Evolutionary conservation across 37 sponge, comb jelly and placozoan species (phyloP), one percentile per base, ranked within the genome.

Genomic region (Lycopodina hypogea): DNA sequence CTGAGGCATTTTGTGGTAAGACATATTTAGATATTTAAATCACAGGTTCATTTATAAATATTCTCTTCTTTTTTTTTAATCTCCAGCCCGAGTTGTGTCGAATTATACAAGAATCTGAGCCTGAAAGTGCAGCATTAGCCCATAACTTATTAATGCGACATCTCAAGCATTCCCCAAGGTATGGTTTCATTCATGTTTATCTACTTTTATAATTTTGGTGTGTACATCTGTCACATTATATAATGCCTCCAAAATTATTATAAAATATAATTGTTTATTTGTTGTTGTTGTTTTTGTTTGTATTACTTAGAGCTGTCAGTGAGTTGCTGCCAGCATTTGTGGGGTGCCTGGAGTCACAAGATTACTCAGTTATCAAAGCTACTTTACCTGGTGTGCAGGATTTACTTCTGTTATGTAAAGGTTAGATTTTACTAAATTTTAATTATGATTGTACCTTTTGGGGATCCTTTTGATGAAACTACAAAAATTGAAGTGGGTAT

Each of bases 1-100:
- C 52, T 92, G 11, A 84, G 59, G 55, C 85, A 92, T 45, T 92
- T 92, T 87, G 89, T 92, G 89, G 93, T 92, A 52, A 71, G 88
- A 28, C 7, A 42, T 28, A 12, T 12, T 29, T 60, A 60, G 14
- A 60, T 29, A 60, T 28, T 29, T 60, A 60, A 45, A 12, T 60
- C 4, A 17, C 14, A 17, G 61, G 17, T 12, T 29, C 15, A 23
- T 28, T 4, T 29, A 28, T 7, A n/a, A 17, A 12, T 29, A 60
- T 60, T 60, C 24, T 60, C 3, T 28, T 53, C 9, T 64, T 29
- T 28, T 48, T 53, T 21, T 40, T 71, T 42, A 67, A 15, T 58
- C 66, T 61, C 42, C 36, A 92, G 93, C 88, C 93, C 6, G 89
- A 88, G 56, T 74, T 92, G 53, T 92, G 89, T 63, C 56, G 85